phyloP scores from a whole-genome alignment of 1,140 invertebrate genomes.

The Aphis craccivora region DNA sequence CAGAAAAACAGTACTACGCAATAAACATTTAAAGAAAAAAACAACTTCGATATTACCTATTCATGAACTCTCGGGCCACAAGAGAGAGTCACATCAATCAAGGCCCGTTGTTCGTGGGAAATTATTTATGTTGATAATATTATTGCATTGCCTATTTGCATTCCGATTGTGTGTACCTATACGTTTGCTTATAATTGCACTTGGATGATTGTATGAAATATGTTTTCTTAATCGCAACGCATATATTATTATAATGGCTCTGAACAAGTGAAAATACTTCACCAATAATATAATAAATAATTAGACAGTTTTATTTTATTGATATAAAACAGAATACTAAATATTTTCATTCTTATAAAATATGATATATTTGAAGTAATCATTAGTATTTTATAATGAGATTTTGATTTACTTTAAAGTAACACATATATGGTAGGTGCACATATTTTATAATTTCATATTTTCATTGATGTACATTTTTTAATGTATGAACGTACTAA shows the following conservation, averaged over 20 bases:
- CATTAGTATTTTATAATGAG: background rate
- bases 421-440: background rate
- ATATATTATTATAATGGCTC: background rate
- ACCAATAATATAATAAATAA: background rate
- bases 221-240: background rate
- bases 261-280: background rate
- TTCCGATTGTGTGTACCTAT: background rate
- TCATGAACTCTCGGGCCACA: background rate
- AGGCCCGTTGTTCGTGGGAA: constrained; percentile 27
- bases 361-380: background rate
- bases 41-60: background rate
- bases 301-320: background rate
- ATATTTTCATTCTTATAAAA: background rate
- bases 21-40: constrained; percentile 1
- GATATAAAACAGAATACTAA: background rate
- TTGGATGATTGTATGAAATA: background rate
- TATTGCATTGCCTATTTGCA: background rate
- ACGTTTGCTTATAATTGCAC: background rate
- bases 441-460: background rate
- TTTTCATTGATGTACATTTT: background rate
- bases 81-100: constrained; percentile 40
- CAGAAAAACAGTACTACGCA: constrained; percentile 1
- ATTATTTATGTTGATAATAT: background rate
- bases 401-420: background rate
- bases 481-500: background rate